Base-by-base conservation (phyloP, 2,797 vertebrate species). In the Sebastiscus tertius region DNA sequence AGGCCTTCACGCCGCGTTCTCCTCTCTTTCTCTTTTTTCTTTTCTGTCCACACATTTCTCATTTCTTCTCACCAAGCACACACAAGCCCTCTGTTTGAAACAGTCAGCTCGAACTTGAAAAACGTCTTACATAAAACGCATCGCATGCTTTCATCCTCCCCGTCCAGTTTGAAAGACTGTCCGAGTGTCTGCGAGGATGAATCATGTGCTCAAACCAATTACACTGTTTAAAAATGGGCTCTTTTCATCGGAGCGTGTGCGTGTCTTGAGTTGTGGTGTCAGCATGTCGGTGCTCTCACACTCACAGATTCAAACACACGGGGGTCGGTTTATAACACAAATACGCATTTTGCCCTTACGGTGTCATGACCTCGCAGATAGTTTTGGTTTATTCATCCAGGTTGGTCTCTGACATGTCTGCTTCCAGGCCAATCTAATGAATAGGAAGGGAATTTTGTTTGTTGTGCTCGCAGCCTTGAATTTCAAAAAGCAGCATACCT, bases 21-120 rank as follows among this genome's bases (percentile, higher is more conserved):
- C 18, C 54, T 54, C 59, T 70, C 31, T 68, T 26, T 46, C 6
- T 26, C 27, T 36, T 34, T 42, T n/a, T 29, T 63, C 72, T 39
- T 54, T 63, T 39, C 27, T 55, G 10, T 72, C 31, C 24, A 36
- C 62, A 72, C 71, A 70, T 77, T 55, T 61, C 54, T 84, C 16
- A 24, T 80, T 77, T 81, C 63, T 76, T 81, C 72, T 71, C 52
- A 69, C 12, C 27, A 16, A 59, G 20, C 70, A 74, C 79, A 91
- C 79, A 90, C 83, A 84, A 61, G 77, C 64, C 66, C 72, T 84
- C 85, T 92, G 80, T 92, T 80, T 67, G 14, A 33, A 86, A 87
- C 81, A 75, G 84, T 70, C 49, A 12, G 73, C 63, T 71, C 70
- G 14, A 80, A 39, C 82, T 52, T 79, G 58, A 39, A 80, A 79